Conservation (phyloP, 2,797 vertebrate genomes). For the Pogoniulus pusillus region DNA sequence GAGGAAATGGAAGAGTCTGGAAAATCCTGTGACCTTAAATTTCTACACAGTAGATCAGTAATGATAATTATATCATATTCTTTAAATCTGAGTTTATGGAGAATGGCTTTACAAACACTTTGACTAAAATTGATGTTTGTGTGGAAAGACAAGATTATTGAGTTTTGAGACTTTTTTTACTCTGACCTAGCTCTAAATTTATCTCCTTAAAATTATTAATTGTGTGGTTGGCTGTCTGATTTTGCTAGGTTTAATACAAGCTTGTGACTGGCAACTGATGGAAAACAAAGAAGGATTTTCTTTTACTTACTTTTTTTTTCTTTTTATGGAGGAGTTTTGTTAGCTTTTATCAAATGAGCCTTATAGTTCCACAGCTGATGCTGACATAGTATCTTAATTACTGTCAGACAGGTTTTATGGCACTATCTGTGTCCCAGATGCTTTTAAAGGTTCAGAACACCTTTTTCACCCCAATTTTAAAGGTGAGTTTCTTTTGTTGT, state of each 20-base stretch:
- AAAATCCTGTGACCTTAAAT: not conserved
- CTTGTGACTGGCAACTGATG: not conserved
- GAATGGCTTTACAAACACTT: not conserved
- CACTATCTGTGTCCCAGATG: not conserved
- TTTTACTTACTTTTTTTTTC: not conserved
- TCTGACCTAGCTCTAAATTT: not conserved
- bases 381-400: not conserved
- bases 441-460: not conserved
- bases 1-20: not conserved
- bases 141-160: not conserved
- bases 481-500: too few species aligned
- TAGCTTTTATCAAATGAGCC: not conserved
- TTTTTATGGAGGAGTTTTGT: not conserved
- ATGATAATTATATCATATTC: not conserved
- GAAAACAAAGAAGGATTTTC: not conserved
- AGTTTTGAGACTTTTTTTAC: not conserved
- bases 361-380: not conserved
- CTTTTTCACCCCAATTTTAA: not conserved
- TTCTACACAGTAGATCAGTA: not conserved
- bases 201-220: not conserved
- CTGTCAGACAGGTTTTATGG: not conserved
- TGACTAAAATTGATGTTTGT: not conserved
- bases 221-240: not conserved
- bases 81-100: not conserved
- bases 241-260: not conserved